These are phyloP conservation scores for Zonitis immaculata DNA, from an alignment of 2,888 invertebrate genomes.

Conservation along the genomic window DNA sequence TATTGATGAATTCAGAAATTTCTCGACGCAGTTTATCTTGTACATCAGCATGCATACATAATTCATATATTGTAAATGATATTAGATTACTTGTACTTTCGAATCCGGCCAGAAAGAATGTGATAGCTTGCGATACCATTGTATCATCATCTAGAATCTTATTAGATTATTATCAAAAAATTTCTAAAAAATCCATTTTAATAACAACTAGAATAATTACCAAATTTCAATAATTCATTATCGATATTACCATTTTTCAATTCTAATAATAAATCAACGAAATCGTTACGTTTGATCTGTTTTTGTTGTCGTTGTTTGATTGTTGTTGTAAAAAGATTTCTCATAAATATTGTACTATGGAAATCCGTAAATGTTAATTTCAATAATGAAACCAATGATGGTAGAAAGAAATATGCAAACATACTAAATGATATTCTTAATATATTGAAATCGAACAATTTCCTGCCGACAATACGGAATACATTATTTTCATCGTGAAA, in stretches of 20 bases:
- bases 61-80: slow-evolving; percentile 47
- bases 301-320: slow-evolving; percentile 35
- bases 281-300: slow-evolving; percentile 44
- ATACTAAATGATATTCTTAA: slow-evolving; percentile 32
- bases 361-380: slow-evolving; percentile 39
- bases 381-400: slow-evolving; percentile 39
- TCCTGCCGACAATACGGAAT: slow-evolving; percentile 43
- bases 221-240: slow-evolving; percentile 23
- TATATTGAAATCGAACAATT: slow-evolving; percentile 39
- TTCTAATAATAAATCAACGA: slow-evolving; percentile 48
- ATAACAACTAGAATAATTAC: slow-evolving; percentile 22
- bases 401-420: slow-evolving; percentile 40
- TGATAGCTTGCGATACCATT: slow-evolving; percentile 48
- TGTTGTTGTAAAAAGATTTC: slow-evolving; percentile 38
- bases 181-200: neutral
- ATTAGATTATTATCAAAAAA: neutral
- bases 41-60: slow-evolving; percentile 47
- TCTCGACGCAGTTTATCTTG: slow-evolving; percentile 51
- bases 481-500: slow-evolving; percentile 41
- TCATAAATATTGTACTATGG: slow-evolving; percentile 36
- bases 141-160: slow-evolving; percentile 36
- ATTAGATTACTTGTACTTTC: slow-evolving; percentile 52
- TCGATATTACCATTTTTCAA: slow-evolving; percentile 28
- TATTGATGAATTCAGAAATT: slow-evolving; percentile 38
- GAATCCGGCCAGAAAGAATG: slow-evolving; percentile 53